Conservation (phyloP, 2,888 invertebrate genomes). For the Plagodis pulveraria region DNA sequence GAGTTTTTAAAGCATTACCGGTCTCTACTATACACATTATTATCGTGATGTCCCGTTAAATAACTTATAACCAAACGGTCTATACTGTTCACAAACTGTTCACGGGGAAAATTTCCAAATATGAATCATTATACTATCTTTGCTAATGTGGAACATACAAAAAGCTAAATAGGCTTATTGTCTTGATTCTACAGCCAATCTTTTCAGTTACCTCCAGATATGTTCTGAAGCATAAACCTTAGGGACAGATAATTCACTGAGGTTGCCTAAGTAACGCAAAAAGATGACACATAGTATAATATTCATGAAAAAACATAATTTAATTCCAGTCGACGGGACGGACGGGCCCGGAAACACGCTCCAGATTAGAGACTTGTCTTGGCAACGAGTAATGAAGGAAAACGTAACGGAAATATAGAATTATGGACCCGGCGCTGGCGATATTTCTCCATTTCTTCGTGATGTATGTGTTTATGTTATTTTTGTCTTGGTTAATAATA, state of each 20-base stretch:
- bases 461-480: conserved; percentile 36
- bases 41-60: no score
- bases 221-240: background rate
- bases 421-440: conserved; percentile 59
- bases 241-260: conserved; percentile 24
- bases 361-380: conserved; percentile 70
- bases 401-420: conserved; percentile 69
- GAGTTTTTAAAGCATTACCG: no score
- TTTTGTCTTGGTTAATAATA: conserved; percentile 19
- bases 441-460: conserved; percentile 60
- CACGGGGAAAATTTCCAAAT: no score
- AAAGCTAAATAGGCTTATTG: background rate
- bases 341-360: conserved; percentile 49
- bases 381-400: conserved; percentile 73
- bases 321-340: conserved; percentile 72
- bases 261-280: conserved; percentile 63
- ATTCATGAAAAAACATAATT: conserved; percentile 83
- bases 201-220: background rate
- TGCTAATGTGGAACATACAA: no score
- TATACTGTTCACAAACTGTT: no score
- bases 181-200: background rate
- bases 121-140: no score
- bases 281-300: conserved; percentile 77
- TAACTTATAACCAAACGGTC: no score
- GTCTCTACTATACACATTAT: no score